Percentiles rank a stretch among this genome's conserved stretches.
These are phyloP conservation scores for Heliocidaris erythrogramma DNA, from an alignment of 35 echinoderm and acorn worm genomes.

Conservation along the genomic window DNA sequence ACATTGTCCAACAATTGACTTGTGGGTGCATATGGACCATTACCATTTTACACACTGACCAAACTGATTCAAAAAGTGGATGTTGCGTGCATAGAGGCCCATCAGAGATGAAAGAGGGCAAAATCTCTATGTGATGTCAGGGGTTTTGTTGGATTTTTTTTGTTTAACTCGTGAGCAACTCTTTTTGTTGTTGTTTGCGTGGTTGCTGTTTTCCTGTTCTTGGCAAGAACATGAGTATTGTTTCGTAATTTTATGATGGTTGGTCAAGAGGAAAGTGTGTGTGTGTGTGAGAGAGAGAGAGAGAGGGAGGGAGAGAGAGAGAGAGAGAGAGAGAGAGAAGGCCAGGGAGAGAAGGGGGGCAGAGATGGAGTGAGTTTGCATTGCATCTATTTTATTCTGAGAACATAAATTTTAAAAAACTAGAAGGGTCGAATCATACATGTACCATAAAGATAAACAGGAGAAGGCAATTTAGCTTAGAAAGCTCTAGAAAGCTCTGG, in stretches of 20 bases:
- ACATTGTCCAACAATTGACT: background rate
- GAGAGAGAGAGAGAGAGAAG: too few relatives aligned
- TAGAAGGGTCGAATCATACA: too few relatives aligned
- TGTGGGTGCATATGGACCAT: background rate
- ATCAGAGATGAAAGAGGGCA: background rate
- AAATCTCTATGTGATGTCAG: background rate
- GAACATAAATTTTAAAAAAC: too few relatives aligned
- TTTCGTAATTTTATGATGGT: background rate
- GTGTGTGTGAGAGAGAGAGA: too few relatives aligned
- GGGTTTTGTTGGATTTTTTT: background rate
- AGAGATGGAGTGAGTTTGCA: too few relatives aligned
- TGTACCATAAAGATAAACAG: too few relatives aligned
- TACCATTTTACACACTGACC: background rate
- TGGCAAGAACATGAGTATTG: background rate
- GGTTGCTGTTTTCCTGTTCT: background rate
- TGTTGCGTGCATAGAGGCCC: conserved; percentile 5
- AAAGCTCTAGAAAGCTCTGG: too few relatives aligned
- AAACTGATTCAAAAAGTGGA: background rate
- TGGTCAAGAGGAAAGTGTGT: background rate
- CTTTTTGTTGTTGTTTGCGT: background rate
- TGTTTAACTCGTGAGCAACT: background rate
- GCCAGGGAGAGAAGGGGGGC: too few relatives aligned
- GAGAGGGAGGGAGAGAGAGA: too few relatives aligned
- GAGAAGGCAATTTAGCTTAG: too few relatives aligned
- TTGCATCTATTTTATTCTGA: too few relatives aligned